Conservation (phyloP, 1,140 invertebrate species). For the Trichonephila inaurata region DNA sequence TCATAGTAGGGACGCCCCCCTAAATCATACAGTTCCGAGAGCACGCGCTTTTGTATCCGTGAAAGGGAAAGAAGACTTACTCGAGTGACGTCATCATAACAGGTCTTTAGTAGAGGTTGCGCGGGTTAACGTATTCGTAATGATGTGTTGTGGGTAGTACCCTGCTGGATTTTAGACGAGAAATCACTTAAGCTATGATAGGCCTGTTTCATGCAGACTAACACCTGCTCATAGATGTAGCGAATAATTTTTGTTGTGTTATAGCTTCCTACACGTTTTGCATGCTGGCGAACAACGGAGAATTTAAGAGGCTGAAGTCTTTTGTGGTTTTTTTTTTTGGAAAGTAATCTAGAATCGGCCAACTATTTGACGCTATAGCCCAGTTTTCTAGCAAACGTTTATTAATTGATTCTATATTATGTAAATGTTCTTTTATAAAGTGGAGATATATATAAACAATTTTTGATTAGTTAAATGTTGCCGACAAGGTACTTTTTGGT, state of each 20-base stretch:
- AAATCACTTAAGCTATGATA: slow-evolving; percentile 32
- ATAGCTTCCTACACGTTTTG: no score
- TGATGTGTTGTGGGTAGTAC: slow-evolving; percentile 2
- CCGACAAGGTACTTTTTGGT: no score
- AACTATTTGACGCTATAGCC: no score
- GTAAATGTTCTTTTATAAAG: no score
- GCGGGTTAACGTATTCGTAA: slow-evolving; percentile 28
- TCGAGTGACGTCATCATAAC: neutral
- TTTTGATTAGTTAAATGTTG: no score
- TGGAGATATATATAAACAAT: no score
- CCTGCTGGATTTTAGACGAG: neutral
- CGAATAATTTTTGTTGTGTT: neutral
- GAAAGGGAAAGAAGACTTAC: neutral
- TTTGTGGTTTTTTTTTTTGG: no score
- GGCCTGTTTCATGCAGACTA: slow-evolving; percentile 10
- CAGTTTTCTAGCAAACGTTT: no score
- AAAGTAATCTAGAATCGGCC: no score
- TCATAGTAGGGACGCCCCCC: slow-evolving; percentile 31
- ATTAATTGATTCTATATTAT: no score
- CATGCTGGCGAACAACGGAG: no score
- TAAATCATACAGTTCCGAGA: slow-evolving; percentile 20
- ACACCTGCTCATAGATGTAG: neutral
- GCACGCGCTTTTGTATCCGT: neutral
- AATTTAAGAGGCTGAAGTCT: no score
- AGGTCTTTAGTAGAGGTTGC: slow-evolving; percentile 29